Percentiles rank a stretch among this genome's conserved stretches.
Conservation (phyloP, 2,113 vertebrate genomes). For the Herpetotheres cachinnans region DNA sequence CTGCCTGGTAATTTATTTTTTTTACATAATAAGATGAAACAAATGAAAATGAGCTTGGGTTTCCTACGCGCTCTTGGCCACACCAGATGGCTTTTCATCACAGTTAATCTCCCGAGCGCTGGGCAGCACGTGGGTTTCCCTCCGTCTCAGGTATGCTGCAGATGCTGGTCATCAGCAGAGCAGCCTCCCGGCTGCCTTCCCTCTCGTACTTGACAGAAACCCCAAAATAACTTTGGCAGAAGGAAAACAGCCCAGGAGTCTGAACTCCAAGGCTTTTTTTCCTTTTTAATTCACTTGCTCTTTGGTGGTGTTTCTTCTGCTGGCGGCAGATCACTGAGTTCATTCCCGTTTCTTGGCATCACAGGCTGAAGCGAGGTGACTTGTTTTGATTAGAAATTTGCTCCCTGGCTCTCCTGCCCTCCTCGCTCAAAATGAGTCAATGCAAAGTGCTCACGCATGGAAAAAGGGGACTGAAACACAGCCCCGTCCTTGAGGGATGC, state of each 20-base stretch:
- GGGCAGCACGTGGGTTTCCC: not conserved
- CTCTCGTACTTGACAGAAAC: rapidly evolving
- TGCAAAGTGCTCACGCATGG: rapidly evolving
- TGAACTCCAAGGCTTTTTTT: too few species aligned
- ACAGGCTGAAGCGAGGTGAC: not conserved
- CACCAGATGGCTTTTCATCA: not conserved
- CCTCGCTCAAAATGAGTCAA: not conserved
- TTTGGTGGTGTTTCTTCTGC: not conserved
- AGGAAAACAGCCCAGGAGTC: not conserved
- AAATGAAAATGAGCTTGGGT: not conserved
- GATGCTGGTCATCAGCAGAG: not conserved
- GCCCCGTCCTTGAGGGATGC: too few species aligned
- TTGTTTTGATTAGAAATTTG: rapidly evolving
- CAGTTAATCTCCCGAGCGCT: rapidly evolving
- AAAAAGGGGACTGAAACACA: not conserved
- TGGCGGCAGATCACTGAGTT: rapidly evolving
- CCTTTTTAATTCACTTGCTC: not conserved
- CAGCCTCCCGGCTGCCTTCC: not conserved
- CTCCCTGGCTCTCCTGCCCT: not conserved
- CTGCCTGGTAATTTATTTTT: not conserved
- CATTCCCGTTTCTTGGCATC: rapidly evolving
- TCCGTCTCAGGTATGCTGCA: rapidly evolving
- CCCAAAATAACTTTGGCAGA: not conserved
- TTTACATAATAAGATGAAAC: not conserved
- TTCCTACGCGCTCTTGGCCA: rapidly evolving